These are phyloP conservation scores for Corticium candelabrum DNA, from an alignment of 37 sponge, comb jelly and placozoan genomes.

Conservation along the genomic window DNA sequence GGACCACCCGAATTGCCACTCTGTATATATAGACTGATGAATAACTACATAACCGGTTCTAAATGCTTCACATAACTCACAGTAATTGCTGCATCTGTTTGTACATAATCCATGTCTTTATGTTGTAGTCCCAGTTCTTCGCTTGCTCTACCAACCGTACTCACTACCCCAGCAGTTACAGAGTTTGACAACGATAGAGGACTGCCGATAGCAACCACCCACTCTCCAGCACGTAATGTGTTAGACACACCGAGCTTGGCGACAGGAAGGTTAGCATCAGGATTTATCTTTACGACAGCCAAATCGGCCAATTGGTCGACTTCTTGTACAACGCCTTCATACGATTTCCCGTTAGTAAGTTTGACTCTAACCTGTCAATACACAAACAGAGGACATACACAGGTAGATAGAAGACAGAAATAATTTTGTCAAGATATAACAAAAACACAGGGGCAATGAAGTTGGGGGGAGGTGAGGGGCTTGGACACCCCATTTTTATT, in stretches of 20 bases:
- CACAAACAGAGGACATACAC: too few species aligned
- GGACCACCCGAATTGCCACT: constrained; percentile 92
- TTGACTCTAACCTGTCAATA: constrained; percentile 38
- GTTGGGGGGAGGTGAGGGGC: too few species aligned
- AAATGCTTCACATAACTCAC: neutral
- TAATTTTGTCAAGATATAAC: too few species aligned
- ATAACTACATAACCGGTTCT: too few species aligned
- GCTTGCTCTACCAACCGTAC: constrained; percentile 55
- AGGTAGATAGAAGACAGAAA: too few species aligned
- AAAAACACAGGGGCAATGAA: too few species aligned
- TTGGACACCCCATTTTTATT: too few species aligned
- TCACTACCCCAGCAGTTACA: constrained; percentile 89
- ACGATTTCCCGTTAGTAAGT: constrained; percentile 30
- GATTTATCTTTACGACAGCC: constrained; percentile 55
- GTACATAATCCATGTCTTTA: constrained; percentile 70
- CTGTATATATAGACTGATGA: too few species aligned
- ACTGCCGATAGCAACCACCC: constrained; percentile 93
- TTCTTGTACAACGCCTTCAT: constrained; percentile 50
- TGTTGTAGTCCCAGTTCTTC: constrained; percentile 54
- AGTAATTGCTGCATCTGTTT: constrained; percentile 91
- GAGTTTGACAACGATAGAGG: constrained; percentile 79
- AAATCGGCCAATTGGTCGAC: constrained; percentile 65
- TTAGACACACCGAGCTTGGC: constrained; percentile 56
- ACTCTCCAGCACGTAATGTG: constrained; percentile 71
- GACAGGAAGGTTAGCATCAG: constrained; percentile 35